Evolutionary conservation across 2,797 vertebrate species (phyloP).

Genomic region (Phataginus tricuspis): DNA sequence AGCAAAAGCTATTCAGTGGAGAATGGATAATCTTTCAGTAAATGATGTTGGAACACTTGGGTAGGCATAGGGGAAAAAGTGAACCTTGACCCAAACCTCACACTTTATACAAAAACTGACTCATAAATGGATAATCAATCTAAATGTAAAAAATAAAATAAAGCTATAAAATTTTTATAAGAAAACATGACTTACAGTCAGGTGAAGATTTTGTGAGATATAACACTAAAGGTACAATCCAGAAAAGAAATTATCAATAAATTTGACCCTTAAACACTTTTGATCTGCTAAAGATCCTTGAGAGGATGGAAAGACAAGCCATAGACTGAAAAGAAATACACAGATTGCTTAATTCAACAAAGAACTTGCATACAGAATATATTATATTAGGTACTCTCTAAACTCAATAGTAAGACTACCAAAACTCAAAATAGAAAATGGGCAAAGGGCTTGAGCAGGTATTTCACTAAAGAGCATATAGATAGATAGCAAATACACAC

Average conservation of each 20-base stretch:
- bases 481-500: not conserved
- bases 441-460: not conserved
- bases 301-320: not conserved
- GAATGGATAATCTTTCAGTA: not conserved
- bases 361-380: not conserved
- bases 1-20: not conserved
- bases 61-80: not conserved
- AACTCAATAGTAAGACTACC: not conserved
- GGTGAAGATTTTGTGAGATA: not conserved
- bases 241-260: not conserved
- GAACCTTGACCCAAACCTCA: not conserved
- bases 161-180: not conserved
- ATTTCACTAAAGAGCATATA: not conserved
- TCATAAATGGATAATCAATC: not conserved
- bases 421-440: not conserved
- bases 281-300: not conserved
- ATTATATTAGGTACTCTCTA: not conserved
- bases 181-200: not conserved
- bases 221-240: not conserved
- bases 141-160: not conserved
- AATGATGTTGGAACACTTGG: not conserved
- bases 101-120: not conserved
- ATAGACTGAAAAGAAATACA: not conserved
- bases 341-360: not conserved
- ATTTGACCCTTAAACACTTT: not conserved